Evolutionary conservation across 2,888 invertebrate species (phyloP), one percentile per base, ranked within the genome.

Genomic region (Melanargia galathea): DNA sequence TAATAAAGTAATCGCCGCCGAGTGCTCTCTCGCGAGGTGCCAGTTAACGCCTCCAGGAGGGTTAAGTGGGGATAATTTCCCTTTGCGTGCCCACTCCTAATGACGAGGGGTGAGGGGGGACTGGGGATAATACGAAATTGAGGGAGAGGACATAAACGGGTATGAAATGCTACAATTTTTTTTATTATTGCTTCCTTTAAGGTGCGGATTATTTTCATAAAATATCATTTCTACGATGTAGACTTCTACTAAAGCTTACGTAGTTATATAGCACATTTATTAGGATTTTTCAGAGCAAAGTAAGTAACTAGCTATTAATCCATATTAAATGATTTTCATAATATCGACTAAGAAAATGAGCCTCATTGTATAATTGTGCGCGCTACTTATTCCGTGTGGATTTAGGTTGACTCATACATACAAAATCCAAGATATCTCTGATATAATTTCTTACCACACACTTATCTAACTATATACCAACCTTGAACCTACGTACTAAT

Each of bases 31-130:
- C 79, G 83, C 83, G 86, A 89, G 90, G 90, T 90, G 87, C 87
- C 88, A 91, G 90, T 91, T 90, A 90, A 84, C 90, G 90, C 90
- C 88, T 90, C 80, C 82, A 82, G 85, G 87, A 86, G 90, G 90
- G 89, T 88, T 89, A 90, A 91, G 87, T 88, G 88, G 82, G 87
- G 88, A 90, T 90, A 90, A 90, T 90, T 90, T 90, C 87, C 87
- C 86, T 89, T 87, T 87, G 87, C 90, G 88, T 90, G 87, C 87
- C 86, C 83, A 83, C 84, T 87, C 78, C 78, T 88, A 87, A 87
- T 87, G 87, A 87, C 82, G 83, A 80, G 79, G 72, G 73, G 71
- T 61, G 65, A 63, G 71, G 71, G 69, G n/a, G n/a, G n/a, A n/a
- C n/a, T n/a, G n/a, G n/a, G 74, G 66, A 68, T 68, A 60, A 65